These are phyloP conservation scores for Plectrocnemia conspersa DNA, from an alignment of 1,140 invertebrate species.

Conservation along the genomic window DNA sequence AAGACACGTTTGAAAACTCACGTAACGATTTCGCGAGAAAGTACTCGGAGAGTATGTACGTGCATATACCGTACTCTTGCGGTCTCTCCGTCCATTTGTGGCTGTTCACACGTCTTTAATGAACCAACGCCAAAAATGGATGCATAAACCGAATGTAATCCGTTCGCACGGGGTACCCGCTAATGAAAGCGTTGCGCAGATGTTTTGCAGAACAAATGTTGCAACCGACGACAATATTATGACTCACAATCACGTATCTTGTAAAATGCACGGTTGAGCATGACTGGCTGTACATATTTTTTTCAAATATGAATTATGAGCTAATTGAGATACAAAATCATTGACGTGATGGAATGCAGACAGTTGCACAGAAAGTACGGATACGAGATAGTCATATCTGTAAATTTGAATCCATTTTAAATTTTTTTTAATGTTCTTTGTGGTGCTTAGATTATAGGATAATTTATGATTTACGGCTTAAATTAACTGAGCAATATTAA, in stretches of 20 bases:
- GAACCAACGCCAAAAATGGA: conserved; percentile 21
- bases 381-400: no score
- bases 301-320: no score
- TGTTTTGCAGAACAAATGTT: conserved; percentile 7
- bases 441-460: no score
- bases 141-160: conserved; percentile 16
- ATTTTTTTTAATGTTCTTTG: no score
- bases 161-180: conserved; percentile 3
- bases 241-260: not conserved
- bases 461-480: no score
- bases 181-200: conserved; percentile 17
- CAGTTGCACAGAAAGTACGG: no score
- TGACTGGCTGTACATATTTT: no score
- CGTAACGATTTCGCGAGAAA: conserved; percentile 22
- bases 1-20: no score
- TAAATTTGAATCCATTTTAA: no score
- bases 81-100: conserved; percentile 21
- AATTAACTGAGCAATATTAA: no score
- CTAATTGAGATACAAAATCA: conserved; percentile 10
- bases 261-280: no score
- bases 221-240: conserved; percentile 5
- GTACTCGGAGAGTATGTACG: conserved; percentile 17
- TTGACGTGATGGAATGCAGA: no score
- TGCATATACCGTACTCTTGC: not conserved
- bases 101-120: conserved; percentile 28